Evolutionary conservation across 2,888 invertebrate genomes (phyloP).

Genomic region (Saturnia japonica): DNA sequence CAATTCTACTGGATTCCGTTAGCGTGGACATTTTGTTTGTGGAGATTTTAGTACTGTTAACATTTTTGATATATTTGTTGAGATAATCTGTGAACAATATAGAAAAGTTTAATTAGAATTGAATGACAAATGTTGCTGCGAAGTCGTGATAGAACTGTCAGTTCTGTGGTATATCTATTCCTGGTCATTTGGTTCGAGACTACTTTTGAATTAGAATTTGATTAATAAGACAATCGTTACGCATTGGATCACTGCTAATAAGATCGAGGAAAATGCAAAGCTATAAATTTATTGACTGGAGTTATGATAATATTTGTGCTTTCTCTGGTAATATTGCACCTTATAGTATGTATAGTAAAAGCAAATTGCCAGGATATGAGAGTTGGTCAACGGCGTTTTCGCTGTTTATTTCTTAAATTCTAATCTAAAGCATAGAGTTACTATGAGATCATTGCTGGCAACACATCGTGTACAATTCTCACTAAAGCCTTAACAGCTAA

Average conservation of each 20-base stretch:
- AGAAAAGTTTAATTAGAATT: background rate
- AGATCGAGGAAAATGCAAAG: background rate
- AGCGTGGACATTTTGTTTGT: constrained; percentile 32
- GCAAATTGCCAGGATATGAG: no score
- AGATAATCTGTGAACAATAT: constrained; percentile 28
- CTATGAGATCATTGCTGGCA: background rate
- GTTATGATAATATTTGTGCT: background rate
- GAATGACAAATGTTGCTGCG: background rate
- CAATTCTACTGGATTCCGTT: constrained; percentile 28
- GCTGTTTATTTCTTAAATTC: background rate
- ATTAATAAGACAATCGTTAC: background rate
- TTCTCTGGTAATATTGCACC: no score
- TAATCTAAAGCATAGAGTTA: background rate
- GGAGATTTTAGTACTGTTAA: constrained; percentile 23
- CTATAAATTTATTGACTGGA: background rate
- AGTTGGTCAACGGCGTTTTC: background rate
- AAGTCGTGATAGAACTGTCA: background rate
- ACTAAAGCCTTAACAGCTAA: background rate
- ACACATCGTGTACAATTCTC: background rate
- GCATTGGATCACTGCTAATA: background rate
- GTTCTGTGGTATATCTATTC: background rate
- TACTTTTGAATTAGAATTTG: background rate
- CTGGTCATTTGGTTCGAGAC: background rate
- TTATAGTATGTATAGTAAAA: no score
- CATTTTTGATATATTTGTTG: constrained; percentile 16